Evolutionary conservation across 2,797 vertebrate species (phyloP), one percentile per base, ranked within the genome.

Genomic region (Tragopan temminckii): DNA sequence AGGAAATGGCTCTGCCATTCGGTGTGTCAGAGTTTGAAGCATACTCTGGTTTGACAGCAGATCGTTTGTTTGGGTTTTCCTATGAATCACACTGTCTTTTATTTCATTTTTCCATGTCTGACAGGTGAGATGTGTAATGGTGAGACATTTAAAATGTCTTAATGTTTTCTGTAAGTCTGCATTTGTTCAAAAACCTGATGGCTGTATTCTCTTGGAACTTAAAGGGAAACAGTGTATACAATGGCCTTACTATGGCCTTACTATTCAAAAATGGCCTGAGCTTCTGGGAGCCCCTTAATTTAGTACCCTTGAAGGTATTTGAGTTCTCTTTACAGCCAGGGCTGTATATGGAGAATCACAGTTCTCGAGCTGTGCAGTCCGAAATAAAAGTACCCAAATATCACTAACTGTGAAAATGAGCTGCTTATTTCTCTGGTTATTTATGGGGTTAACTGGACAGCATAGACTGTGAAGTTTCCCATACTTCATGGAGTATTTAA

Each of bases 41-140:
- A 24, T 48, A 5, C 57, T 77, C 27, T 27, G 57, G 25, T 79
- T 91, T 5, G 20, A 40, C 20, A 62, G 71, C 58, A 55, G 31
- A n/a, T 82, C 1, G 0, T 52, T 94, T 93, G 50, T 92, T 93
- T 92, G 74, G 85, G 70, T 83, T 89, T 81, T 83, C 46, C 52
- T 16, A 6, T 89, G 85, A 94, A 70, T 93, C 85, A 79, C 40
- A 8, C 69, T 78, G 5, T 80, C 66, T 75, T 70, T 85, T 89
- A 13, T 52, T 82, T 94, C 71, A 4, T 86, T 77, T 86, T 86
- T 77, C 57, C 11, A 0, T 79, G 85, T 84, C 79, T 85, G 75
- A 31, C 48, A 80, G 48, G 10, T 64, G 74, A 94, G 72, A 24
- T 31, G 27, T 53, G 27, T 70, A 58, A 72, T 90, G 75, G 61